Evolutionary conservation across 2,888 invertebrate genomes (phyloP).

Genomic region (Incurvaria masculella): DNA sequence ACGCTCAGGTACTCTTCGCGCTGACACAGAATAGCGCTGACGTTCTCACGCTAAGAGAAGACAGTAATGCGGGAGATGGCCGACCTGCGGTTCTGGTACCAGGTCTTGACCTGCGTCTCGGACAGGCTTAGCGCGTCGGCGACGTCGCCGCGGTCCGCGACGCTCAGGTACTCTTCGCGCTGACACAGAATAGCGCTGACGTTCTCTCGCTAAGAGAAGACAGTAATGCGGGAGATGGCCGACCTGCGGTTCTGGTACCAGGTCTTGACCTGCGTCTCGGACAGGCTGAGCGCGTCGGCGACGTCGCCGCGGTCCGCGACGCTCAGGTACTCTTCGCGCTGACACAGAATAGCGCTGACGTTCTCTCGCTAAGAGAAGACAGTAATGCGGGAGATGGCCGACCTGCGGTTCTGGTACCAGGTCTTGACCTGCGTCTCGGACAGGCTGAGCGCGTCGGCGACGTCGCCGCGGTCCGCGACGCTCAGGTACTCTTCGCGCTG

Average conservation of each 20-base stretch:
- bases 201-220: too few species aligned
- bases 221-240: too few species aligned
- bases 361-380: too few species aligned
- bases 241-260: slow-evolving; percentile 92
- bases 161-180: slow-evolving; percentile 91
- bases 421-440: slow-evolving; percentile 96
- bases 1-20: slow-evolving; percentile 93
- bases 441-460: slow-evolving; percentile 84
- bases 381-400: too few species aligned
- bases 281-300: slow-evolving; percentile 83
- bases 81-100: slow-evolving; percentile 89
- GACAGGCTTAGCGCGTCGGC: slow-evolving; percentile 86
- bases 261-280: slow-evolving; percentile 94
- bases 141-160: slow-evolving; percentile 90
- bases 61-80: slow-evolving; percentile 12
- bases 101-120: slow-evolving; percentile 95
- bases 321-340: slow-evolving; percentile 92
- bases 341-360: too few species aligned
- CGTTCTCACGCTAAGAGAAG: too few species aligned
- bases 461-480: slow-evolving; percentile 90
- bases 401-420: slow-evolving; percentile 92
- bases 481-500: slow-evolving; percentile 93
- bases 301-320: slow-evolving; percentile 93
- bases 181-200: too few species aligned
- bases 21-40: too few species aligned